phyloP scores from a whole-genome alignment of 2,113 vertebrate species.

The Leptobrachium ailaonicum region DNA sequence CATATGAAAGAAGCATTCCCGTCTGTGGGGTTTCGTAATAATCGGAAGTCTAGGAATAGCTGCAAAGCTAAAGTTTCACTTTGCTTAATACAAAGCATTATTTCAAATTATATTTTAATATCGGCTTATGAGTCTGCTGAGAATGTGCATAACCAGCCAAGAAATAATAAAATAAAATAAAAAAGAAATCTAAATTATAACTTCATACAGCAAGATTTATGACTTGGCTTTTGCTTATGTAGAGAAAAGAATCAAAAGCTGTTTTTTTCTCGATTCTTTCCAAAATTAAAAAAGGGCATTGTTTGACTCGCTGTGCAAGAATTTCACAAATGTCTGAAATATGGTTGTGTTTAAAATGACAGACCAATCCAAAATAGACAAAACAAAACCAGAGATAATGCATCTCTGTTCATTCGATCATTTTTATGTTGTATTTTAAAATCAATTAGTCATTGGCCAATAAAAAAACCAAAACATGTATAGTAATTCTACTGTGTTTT shows the following conservation, averaged over 20 bases:
- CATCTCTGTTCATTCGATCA: no score
- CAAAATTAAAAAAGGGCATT: slow-evolving; percentile 13
- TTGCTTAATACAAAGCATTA: not conserved
- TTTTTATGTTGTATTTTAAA: no score
- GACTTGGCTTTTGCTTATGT: not conserved
- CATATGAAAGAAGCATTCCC: not conserved
- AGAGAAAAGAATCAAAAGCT: slow-evolving; percentile 18
- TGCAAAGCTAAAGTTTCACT: not conserved
- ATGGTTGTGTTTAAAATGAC: not conserved
- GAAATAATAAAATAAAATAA: not conserved
- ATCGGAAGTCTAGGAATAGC: not conserved
- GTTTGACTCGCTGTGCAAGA: not conserved
- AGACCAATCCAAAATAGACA: not conserved
- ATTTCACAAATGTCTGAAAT: slow-evolving; percentile 12
- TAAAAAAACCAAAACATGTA: no score
- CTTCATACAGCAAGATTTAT: slow-evolving; percentile 25
- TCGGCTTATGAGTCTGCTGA: slow-evolving; percentile 14
- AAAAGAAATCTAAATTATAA: not conserved
- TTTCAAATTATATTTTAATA: not conserved
- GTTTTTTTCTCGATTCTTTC: not conserved
- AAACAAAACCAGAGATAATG: no score
- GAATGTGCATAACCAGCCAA: not conserved
- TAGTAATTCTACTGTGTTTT: no score
- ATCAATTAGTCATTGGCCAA: no score
- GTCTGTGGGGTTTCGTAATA: slow-evolving; percentile 5